phyloP scores from a whole-genome alignment of 1,140 invertebrate species.

The Musca vetustissima region DNA sequence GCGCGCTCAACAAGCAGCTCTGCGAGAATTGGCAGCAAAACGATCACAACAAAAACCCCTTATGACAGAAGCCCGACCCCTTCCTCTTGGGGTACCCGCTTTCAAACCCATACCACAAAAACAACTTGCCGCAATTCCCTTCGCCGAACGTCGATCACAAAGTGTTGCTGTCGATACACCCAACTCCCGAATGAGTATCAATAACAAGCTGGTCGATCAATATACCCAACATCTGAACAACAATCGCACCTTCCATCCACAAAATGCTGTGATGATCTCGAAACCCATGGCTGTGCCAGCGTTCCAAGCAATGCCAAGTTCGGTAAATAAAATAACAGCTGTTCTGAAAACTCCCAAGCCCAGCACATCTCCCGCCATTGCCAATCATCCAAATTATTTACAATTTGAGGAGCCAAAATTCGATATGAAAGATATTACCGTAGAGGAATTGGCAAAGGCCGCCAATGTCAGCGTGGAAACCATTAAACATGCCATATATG shows the following conservation, averaged over 20 bases:
- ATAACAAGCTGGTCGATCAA: slow-evolving; percentile 42
- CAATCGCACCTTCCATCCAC: slow-evolving; percentile 49
- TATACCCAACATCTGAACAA: slow-evolving; percentile 41
- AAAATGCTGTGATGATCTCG: slow-evolving; percentile 42
- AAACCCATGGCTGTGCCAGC: slow-evolving; percentile 48
- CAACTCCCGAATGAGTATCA: slow-evolving; percentile 46
- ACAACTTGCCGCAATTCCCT: slow-evolving; percentile 22
- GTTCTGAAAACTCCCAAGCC: slow-evolving; percentile 26
- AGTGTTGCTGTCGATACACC: slow-evolving; percentile 44
- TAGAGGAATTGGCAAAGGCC: slow-evolving; percentile 63
- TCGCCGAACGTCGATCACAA: slow-evolving; percentile 36
- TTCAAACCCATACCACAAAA: slow-evolving; percentile 75
- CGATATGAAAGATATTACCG: slow-evolving; percentile 59
- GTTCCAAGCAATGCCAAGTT: slow-evolving; percentile 57
- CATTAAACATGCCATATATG: slow-evolving; percentile 69
- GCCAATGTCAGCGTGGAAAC: slow-evolving; percentile 75
- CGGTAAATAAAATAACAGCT: slow-evolving; percentile 59
- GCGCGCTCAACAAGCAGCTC: neutral
- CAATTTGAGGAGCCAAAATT: slow-evolving; percentile 51
- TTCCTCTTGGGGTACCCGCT: slow-evolving; percentile 65
- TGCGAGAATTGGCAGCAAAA: neutral
- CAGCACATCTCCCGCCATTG: slow-evolving; percentile 5
- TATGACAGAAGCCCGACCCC: slow-evolving; percentile 59
- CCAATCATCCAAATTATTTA: slow-evolving; percentile 47
- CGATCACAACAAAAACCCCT: slow-evolving; percentile 33